Conservation (phyloP, 2,797 vertebrate species). For the Synaphobranchus kaupii region DNA sequence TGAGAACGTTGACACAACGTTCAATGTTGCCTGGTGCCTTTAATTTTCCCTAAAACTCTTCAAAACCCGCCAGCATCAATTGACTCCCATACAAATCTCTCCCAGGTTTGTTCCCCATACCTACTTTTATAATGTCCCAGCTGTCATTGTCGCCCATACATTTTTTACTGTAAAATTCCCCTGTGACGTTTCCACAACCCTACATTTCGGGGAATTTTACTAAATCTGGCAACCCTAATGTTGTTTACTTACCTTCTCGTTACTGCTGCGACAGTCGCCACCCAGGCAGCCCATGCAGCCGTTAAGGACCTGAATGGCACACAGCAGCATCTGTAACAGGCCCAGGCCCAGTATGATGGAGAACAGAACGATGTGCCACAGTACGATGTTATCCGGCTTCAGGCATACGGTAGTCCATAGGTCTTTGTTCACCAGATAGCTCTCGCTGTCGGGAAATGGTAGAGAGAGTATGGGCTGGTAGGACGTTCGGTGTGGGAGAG, state of each 20-base stretch:
- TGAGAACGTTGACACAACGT: no score
- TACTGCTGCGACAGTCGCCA: slow-evolving; percentile 78
- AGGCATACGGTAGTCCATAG: slow-evolving; percentile 61
- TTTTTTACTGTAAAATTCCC: no score
- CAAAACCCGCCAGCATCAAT: no score
- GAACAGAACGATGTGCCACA: slow-evolving; percentile 86
- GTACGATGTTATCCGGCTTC: slow-evolving; percentile 71
- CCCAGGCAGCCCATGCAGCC: slow-evolving; percentile 84
- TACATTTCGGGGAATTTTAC: no score
- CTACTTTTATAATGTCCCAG: no score
- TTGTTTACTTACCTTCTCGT: slow-evolving; percentile 60
- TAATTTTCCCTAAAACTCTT: no score
- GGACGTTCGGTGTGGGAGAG: neutral
- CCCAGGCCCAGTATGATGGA: slow-evolving; percentile 75
- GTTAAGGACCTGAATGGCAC: slow-evolving; percentile 82
- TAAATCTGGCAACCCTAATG: neutral
- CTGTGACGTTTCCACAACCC: no score
- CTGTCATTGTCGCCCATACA: no score
- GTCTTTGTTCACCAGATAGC: slow-evolving; percentile 67
- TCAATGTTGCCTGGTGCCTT: no score
- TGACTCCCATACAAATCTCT: no score
- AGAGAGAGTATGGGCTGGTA: neutral
- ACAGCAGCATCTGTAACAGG: slow-evolving; percentile 76
- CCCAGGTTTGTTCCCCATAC: no score
- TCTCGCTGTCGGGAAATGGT: slow-evolving; percentile 29